Conservation (phyloP, 1,140 invertebrate genomes). For the Arctopsyche grandis region DNA sequence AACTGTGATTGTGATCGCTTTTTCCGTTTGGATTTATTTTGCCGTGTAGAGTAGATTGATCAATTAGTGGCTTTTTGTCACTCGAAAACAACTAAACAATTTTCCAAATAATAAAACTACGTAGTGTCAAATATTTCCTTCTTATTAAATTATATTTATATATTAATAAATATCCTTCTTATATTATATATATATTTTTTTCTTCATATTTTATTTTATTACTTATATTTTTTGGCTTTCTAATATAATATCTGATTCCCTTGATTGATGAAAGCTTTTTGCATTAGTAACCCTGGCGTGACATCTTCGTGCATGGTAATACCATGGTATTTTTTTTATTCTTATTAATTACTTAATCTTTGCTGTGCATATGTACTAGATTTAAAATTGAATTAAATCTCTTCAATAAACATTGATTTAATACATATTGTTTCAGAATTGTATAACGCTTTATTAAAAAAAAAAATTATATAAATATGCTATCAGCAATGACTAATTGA, state of each 20-base stretch:
- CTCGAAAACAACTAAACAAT: background rate
- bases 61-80: background rate
- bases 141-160: constrained; percentile 6
- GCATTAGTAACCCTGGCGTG: constrained; percentile 51
- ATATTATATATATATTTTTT: constrained; percentile 7
- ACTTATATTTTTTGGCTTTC: background rate
- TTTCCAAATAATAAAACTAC: constrained; percentile 2
- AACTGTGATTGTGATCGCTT: constrained; percentile 11
- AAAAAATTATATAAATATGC: too few species aligned
- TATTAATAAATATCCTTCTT: constrained; percentile 23
- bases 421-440: too few species aligned
- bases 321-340: constrained; percentile 35
- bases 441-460: too few species aligned
- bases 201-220: background rate
- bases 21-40: constrained; percentile 14
- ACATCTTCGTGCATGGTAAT: constrained; percentile 52
- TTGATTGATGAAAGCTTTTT: constrained; percentile 43
- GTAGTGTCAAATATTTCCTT: background rate
- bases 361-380: constrained; percentile 25
- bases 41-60: constrained; percentile 19
- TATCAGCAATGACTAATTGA: too few species aligned
- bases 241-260: constrained; percentile 1
- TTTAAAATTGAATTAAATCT: background rate
- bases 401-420: too few species aligned
- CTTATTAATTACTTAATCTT: constrained; percentile 38